Base-by-base conservation (phyloP, 2,888 invertebrate genomes). In the Tethea ocularis region DNA sequence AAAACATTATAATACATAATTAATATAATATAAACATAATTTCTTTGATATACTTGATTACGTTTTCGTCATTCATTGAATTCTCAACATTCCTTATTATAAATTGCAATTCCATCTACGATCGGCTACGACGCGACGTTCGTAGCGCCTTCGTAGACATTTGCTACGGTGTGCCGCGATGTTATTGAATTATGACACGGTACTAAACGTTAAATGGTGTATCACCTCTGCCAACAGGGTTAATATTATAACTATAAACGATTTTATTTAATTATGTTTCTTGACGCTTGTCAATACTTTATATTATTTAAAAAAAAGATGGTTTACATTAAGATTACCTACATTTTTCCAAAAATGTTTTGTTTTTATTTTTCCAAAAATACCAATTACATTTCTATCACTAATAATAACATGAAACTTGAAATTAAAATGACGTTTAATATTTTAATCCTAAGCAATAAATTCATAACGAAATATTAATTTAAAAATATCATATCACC, bases 401-500 rank as follows among this genome's bases (percentile, higher is more conserved):
- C 57, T 57, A 60, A 57, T 61, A 57, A 61, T 61, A 57, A 61
- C 58, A 51, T 63, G 58, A 10, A 2, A 67, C 51, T 46, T 57
- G 57, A 55, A 57, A 26, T 22, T 54, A 20, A 52, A 38, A 57
- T 26, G 29, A 11, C 52, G 33, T 56, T 20, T 59, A 64, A 58
- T 61, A 60, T 64, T 64, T 70, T 67, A 71, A 78, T 61, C 73
- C 77, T 82, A 80, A 77, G 77, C 79, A 72, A 78, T 77, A 78
- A 71, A 67, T 61, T 59, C 74, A 73, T 73, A 74, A 75, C 69
- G 69, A 72, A 78, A 79, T 72, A 76, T 75, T 62, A 74, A 73
- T 79, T 54, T 54, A 13, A 54, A 75, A 73, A 75, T 68, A 72
- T 77, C 72, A 78, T 84, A 86, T 87, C 87, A 85, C 86, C 77